These are phyloP conservation scores for Zaprionus inermis DNA, from an alignment of 1,140 invertebrate genomes.

Conservation along the genomic window DNA sequence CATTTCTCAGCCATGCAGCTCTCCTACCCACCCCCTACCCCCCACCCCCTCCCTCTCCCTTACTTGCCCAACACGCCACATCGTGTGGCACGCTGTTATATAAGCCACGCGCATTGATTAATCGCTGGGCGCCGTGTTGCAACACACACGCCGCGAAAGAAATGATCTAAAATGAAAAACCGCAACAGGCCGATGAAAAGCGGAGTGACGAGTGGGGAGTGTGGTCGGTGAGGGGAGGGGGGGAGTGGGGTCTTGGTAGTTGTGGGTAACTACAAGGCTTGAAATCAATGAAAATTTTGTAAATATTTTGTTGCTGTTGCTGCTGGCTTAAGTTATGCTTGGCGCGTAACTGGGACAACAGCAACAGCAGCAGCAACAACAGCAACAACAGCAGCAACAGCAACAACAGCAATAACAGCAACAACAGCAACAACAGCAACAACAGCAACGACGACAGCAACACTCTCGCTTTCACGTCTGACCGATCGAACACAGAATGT, in stretches of 20 bases:
- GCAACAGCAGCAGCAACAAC: too few species aligned
- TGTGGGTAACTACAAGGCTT: conserved; percentile 34
- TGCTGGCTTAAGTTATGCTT: conserved; percentile 51
- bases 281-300: conserved; percentile 77
- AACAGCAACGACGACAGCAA: conserved; percentile 39
- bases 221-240: background rate
- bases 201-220: conserved; percentile 8
- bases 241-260: too few species aligned
- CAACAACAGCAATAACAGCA: conserved; percentile 47
- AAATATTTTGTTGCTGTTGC: conserved; percentile 52
- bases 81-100: conserved; percentile 27
- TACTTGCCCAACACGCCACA: conserved; percentile 14
- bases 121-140: conserved; percentile 42
- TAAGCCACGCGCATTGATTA: conserved; percentile 45
- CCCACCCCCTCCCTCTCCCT: too few species aligned
- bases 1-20: too few species aligned
- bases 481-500: conserved; percentile 70
- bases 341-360: conserved; percentile 56
- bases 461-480: conserved; percentile 75
- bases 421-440: conserved; percentile 41
- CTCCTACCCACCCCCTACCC: background rate
- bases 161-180: conserved; percentile 53
- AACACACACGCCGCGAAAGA: conserved; percentile 29
- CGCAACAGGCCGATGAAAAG: conserved; percentile 13
- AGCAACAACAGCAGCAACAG: too few species aligned